phyloP scores from a whole-genome alignment of 2,888 invertebrate genomes.

The Tuta absoluta region DNA sequence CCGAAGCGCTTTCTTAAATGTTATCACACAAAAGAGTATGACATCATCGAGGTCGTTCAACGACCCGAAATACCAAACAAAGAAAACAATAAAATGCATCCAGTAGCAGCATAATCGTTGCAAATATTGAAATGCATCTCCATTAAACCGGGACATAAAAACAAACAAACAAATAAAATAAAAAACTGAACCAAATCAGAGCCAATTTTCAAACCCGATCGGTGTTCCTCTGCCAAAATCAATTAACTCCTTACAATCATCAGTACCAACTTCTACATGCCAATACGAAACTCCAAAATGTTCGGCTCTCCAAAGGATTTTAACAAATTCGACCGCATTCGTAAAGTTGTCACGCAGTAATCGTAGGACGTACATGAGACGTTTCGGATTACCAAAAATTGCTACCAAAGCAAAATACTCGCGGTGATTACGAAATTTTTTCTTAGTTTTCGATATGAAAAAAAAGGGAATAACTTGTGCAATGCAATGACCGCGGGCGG shows the following conservation, averaged over 20 bases:
- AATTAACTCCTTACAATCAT: conserved; percentile 70
- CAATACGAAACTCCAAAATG: background rate
- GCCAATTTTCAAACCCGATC: conserved; percentile 64
- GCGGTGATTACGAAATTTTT: conserved; percentile 52
- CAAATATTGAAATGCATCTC: conserved; percentile 50
- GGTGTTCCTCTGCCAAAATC: conserved; percentile 68
- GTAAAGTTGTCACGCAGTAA: conserved; percentile 47
- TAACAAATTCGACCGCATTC: conserved; percentile 12
- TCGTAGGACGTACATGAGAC: conserved; percentile 62
- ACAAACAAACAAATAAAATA: conserved; percentile 48
- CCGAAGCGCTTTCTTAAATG: no score
- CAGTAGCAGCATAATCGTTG: conserved; percentile 27
- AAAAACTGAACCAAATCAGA: conserved; percentile 37
- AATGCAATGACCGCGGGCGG: conserved; percentile 71
- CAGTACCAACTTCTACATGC: conserved; percentile 35
- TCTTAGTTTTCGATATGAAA: conserved; percentile 74
- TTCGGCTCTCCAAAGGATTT: background rate
- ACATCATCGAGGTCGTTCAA: background rate
- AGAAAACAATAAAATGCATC: conserved; percentile 10
- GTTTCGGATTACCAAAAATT: conserved; percentile 71
- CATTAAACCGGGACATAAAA: conserved; percentile 50
- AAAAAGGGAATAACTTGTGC: conserved; percentile 67
- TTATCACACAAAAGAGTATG: background rate
- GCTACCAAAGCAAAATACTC: conserved; percentile 64
- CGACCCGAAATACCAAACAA: background rate